These are phyloP conservation scores for Leptopilina myrica DNA, from an alignment of 2,888 invertebrate genomes.

Conservation along the genomic window DNA sequence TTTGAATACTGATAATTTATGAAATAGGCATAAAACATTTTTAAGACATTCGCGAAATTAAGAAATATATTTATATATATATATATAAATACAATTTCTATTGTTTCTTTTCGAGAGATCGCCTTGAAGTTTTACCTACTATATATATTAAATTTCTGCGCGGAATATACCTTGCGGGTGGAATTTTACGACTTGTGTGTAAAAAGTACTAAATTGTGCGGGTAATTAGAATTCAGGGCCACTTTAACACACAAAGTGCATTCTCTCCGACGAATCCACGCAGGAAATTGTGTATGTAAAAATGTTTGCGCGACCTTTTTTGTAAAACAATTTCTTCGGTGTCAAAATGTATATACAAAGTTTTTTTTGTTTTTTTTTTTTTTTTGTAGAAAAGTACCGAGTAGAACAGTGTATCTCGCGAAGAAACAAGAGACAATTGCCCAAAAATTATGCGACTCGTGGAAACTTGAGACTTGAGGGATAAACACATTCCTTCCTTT, in stretches of 20 bases:
- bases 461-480: too few relatives aligned
- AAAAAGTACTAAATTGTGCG: constrained; percentile 7
- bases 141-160: constrained; percentile 9
- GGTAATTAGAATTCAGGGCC: constrained; percentile 20
- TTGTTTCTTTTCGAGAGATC: constrained; percentile 8
- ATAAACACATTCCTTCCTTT: too few relatives aligned
- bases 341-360: neutral
- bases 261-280: neutral
- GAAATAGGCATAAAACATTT: neutral
- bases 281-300: constrained; percentile 12
- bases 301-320: neutral
- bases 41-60: neutral
- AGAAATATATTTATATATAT: neutral
- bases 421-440: too few relatives aligned
- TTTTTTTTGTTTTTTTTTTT: too few relatives aligned
- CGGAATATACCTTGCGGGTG: neutral
- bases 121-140: neutral
- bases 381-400: constrained; percentile 1
- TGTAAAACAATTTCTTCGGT: constrained; percentile 2
- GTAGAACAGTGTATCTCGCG: neutral
- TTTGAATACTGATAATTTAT: neutral
- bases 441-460: too few relatives aligned
- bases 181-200: constrained; percentile 13
- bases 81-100: neutral
- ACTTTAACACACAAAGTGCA: constrained; percentile 2